Percentiles rank a stretch among this genome's conserved stretches.
These are phyloP conservation scores for Stenolophus ochropezus DNA, from an alignment of 2,888 invertebrate genomes.

Conservation along the genomic window DNA sequence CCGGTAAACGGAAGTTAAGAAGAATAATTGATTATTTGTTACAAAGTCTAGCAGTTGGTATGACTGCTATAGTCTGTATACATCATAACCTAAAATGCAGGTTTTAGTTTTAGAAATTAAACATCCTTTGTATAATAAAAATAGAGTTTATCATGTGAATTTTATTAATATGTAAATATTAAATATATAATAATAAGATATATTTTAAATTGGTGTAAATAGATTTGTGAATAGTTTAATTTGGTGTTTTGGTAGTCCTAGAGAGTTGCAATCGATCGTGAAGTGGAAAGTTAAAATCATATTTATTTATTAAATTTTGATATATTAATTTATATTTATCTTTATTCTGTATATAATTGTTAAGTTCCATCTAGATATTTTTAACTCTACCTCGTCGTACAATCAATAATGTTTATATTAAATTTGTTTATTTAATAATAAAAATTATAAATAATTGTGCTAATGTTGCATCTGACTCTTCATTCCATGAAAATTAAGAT, in stretches of 20 bases:
- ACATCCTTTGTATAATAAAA: background rate
- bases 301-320: slow-evolving; percentile 52
- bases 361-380: background rate
- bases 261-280: slow-evolving; percentile 55
- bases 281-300: slow-evolving; percentile 52
- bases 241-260: slow-evolving; percentile 56
- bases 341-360: background rate
- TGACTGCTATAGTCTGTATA: slow-evolving; percentile 4
- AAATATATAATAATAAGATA: background rate
- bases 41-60: background rate
- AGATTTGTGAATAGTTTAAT: slow-evolving; percentile 21
- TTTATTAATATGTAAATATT: background rate
- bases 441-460: slow-evolving; percentile 10
- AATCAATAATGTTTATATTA: slow-evolving; percentile 9
- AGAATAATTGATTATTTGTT: background rate
- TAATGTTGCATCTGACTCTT: background rate
- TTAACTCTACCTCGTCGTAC: background rate
- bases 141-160: background rate
- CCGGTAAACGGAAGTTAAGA: slow-evolving; percentile 1
- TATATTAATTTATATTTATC: slow-evolving; percentile 42
- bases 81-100: slow-evolving; percentile 48
- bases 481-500: background rate
- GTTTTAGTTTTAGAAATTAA: background rate
- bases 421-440: slow-evolving; percentile 19
- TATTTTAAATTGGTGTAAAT: background rate